Percentiles rank a stretch among this genome's conserved stretches.
Evolutionary conservation across 2,888 invertebrate species (phyloP).

Genomic region (Pyrochroa serraticornis): DNA sequence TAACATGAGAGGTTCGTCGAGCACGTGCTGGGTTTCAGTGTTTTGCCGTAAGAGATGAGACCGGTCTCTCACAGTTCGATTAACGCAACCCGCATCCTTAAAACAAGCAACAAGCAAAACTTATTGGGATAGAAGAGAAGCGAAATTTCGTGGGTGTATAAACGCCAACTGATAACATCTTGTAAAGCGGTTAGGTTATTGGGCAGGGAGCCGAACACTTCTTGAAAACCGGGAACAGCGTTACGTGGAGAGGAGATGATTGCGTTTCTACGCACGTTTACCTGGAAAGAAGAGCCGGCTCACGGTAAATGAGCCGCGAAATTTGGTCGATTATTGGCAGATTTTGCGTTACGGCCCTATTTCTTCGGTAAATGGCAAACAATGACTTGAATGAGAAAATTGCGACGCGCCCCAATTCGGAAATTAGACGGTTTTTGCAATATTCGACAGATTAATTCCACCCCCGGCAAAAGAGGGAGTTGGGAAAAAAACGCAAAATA

Average conservation of each 20-base stretch:
- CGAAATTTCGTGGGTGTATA: not conserved
- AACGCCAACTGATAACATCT: slow-evolving; percentile 8
- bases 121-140: not conserved
- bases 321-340: not conserved
- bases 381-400: no score
- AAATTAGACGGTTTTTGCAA: no score
- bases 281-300: not conserved
- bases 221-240: not conserved
- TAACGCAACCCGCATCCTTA: slow-evolving; percentile 7
- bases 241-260: slow-evolving; percentile 4
- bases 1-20: slow-evolving; percentile 29
- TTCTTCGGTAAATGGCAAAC: no score
- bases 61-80: slow-evolving; percentile 15
- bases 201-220: slow-evolving; percentile 4
- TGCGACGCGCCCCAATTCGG: no score
- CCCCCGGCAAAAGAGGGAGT: no score
- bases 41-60: slow-evolving; percentile 7
- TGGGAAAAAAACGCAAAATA: no score
- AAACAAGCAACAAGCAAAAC: slow-evolving; percentile 7
- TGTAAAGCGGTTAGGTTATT: slow-evolving; percentile 10
- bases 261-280: slow-evolving; percentile 11
- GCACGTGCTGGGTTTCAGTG: slow-evolving; percentile 29
- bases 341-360: no score
- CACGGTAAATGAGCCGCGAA: not conserved
- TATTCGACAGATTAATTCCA: no score